Conservation (phyloP, 2,113 vertebrate species). For the Callospermophilus lateralis region DNA sequence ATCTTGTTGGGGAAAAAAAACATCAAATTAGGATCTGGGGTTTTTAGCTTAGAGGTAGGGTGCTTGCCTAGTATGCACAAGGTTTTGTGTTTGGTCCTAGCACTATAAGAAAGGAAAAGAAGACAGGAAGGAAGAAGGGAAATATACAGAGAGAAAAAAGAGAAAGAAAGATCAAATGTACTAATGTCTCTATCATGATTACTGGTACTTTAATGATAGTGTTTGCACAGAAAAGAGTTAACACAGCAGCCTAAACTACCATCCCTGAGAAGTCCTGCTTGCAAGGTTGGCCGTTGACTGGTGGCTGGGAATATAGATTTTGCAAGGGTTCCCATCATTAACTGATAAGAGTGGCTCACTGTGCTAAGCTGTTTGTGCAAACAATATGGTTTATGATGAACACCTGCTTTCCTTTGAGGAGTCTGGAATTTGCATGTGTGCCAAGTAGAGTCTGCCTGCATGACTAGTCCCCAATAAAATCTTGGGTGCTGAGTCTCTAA, state of each 20-base stretch:
- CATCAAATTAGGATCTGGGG: neutral
- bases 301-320: neutral
- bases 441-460: neutral
- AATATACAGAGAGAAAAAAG: too few species aligned
- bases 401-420: slow-evolving; percentile 53
- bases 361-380: slow-evolving; percentile 1
- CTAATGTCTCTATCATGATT: neutral
- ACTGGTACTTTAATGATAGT: neutral
- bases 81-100: neutral
- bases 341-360: neutral
- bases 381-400: neutral
- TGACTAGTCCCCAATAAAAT: neutral
- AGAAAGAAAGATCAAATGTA: neutral
- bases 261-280: neutral
- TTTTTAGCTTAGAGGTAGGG: neutral
- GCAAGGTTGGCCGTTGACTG: neutral
- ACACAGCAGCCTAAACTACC: neutral
- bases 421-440: neutral
- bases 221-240: neutral
- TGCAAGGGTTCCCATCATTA: neutral
- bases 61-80: neutral
- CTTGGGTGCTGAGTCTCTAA: neutral
- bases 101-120: too few species aligned
- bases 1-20: neutral
- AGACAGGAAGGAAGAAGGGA: too few species aligned